phyloP scores from a whole-genome alignment of 2,888 invertebrate species.

The Thyatira batis region DNA sequence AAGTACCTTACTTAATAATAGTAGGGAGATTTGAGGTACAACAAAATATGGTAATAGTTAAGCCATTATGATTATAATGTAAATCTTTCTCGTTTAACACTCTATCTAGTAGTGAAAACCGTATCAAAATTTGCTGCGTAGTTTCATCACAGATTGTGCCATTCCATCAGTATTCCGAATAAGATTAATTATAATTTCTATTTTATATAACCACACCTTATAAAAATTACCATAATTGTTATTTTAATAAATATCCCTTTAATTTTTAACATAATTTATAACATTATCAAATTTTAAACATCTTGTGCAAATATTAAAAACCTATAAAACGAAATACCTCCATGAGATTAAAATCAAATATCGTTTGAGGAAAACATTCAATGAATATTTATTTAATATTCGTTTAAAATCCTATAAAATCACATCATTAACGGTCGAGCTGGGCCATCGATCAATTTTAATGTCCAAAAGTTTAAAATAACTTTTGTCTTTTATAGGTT shows the following conservation, averaged over 20 bases:
- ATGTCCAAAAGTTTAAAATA: background rate
- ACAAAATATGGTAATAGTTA: no score
- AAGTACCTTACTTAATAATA: no score
- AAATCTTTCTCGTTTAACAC: no score
- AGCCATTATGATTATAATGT: no score
- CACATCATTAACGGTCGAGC: constrained; percentile 2
- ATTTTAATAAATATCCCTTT: background rate
- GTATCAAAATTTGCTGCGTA: no score
- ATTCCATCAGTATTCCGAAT: background rate
- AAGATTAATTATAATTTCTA: background rate
- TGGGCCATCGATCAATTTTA: background rate
- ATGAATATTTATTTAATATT: constrained; percentile 4
- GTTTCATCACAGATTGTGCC: no score
- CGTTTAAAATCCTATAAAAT: constrained; percentile 1
- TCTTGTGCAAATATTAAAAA: background rate
- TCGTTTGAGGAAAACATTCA: background rate
- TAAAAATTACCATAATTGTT: background rate
- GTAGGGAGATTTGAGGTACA: no score
- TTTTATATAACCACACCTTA: background rate
- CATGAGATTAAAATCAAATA: background rate
- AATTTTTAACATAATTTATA: background rate
- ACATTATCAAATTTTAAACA: background rate
- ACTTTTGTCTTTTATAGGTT: constrained; percentile 4
- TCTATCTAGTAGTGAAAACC: no score
- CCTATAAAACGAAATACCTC: background rate